A percentile compares a stretch with the other conserved stretches of the same genome.
Evolutionary conservation across 2,888 invertebrate genomes (phyloP).

Genomic region (Drosophila atripex): DNA sequence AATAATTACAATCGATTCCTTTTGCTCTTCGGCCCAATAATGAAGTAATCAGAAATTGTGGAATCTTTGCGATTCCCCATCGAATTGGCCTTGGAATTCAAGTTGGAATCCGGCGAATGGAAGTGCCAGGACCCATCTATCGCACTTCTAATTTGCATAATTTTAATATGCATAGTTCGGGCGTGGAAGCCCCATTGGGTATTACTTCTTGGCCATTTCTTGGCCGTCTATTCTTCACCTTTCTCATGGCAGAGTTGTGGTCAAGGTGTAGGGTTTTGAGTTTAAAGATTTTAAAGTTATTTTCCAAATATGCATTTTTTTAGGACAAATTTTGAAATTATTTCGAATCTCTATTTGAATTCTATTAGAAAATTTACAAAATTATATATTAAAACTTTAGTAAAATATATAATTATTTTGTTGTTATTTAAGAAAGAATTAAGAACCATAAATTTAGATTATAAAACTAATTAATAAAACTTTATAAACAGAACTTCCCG

Average conservation of each 20-base stretch:
- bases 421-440: too few species aligned
- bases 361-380: too few species aligned
- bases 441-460: too few species aligned
- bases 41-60: neutral
- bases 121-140: conserved; percentile 4
- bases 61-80: conserved; percentile 18
- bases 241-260: neutral
- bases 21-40: neutral
- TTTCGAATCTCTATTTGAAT: too few species aligned
- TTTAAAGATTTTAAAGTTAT: too few species aligned
- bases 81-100: neutral
- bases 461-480: too few species aligned
- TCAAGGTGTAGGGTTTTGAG: neutral
- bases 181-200: conserved; percentile 2
- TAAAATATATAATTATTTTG: too few species aligned
- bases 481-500: too few species aligned
- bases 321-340: too few species aligned
- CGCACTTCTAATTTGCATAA: conserved; percentile 64
- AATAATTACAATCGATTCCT: neutral
- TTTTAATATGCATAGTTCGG: conserved; percentile 61
- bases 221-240: neutral
- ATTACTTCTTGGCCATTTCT: conserved; percentile 9
- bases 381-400: too few species aligned
- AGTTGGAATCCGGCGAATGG: neutral
- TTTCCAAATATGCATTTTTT: too few species aligned